phyloP scores from a whole-genome alignment of 2,797 vertebrate genomes.

The Enteromius mattozi region DNA sequence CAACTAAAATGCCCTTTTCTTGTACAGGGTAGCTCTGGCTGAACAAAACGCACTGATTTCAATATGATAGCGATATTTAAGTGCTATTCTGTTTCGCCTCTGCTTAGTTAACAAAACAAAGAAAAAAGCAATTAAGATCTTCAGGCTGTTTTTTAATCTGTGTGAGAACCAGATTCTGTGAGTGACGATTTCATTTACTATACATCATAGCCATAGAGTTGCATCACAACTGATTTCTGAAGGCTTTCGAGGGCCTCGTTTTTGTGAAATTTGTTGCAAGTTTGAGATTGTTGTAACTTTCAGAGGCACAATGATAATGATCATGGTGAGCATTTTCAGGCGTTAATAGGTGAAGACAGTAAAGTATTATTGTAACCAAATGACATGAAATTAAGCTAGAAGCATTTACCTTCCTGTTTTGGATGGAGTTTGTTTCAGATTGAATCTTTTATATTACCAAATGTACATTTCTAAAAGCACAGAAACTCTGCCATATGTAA shows the following conservation, averaged over 20 bases:
- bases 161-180: neutral
- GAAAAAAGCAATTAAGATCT: neutral
- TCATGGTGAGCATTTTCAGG: neutral
- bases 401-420: neutral
- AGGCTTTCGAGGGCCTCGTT: neutral
- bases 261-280: neutral
- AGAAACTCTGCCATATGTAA: conserved; percentile 63
- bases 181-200: neutral
- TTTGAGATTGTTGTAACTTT: neutral
- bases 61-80: neutral
- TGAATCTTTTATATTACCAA: conserved; percentile 55
- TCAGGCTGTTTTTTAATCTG: neutral
- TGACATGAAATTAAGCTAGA: neutral
- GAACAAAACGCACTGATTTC: neutral
- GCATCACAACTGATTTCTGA: neutral
- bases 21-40: conserved; percentile 1
- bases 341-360: neutral
- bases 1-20: neutral
- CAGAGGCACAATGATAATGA: neutral
- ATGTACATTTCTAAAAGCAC: conserved; percentile 66
- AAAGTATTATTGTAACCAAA: neutral
- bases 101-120: neutral
- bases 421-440: neutral
- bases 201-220: neutral
- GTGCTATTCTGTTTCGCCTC: neutral